Percentiles rank a stretch among this genome's conserved stretches.
These are phyloP conservation scores for Cossypha heuglini DNA, from an alignment of 2,797 vertebrate genomes.

Conservation along the genomic window DNA sequence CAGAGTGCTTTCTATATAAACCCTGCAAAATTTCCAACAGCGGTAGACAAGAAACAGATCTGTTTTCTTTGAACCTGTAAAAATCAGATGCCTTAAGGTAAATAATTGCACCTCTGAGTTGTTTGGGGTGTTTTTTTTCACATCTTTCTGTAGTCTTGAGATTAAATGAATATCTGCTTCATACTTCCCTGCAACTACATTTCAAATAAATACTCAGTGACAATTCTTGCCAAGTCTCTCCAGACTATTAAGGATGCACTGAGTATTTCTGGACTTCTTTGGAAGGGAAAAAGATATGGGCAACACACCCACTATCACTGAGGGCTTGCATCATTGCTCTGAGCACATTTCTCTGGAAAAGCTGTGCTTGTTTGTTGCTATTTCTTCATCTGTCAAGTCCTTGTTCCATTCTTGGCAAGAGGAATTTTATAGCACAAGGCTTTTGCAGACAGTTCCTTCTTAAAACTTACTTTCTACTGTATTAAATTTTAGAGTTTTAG, in stretches of 20 bases:
- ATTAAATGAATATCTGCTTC: not conserved
- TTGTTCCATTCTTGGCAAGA: slow-evolving; percentile 19
- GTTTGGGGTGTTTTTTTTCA: not conserved
- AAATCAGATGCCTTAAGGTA: not conserved
- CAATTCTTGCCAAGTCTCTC: not conserved
- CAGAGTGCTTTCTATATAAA: not conserved
- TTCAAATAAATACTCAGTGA: slow-evolving; percentile 13
- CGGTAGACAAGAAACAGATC: not conserved
- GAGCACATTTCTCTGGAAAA: slow-evolving; percentile 13
- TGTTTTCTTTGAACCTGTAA: not conserved
- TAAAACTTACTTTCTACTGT: not conserved
- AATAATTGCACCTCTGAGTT: not conserved
- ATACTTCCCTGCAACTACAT: not conserved
- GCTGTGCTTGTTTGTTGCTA: not conserved
- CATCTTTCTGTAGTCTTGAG: not conserved
- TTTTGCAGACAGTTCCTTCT: not conserved
- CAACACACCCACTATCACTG: not conserved
- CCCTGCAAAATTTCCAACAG: not conserved
- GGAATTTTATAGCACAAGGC: not conserved
- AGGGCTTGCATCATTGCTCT: not conserved
- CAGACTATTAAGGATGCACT: not conserved
- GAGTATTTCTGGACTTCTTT: slow-evolving; percentile 16
- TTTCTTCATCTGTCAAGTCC: not conserved
- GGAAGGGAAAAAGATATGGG: not conserved
- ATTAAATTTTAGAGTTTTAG: not conserved